Evolutionary conservation across 2,797 vertebrate species (phyloP).

Genomic region (Anomalospiza imberbis): DNA sequence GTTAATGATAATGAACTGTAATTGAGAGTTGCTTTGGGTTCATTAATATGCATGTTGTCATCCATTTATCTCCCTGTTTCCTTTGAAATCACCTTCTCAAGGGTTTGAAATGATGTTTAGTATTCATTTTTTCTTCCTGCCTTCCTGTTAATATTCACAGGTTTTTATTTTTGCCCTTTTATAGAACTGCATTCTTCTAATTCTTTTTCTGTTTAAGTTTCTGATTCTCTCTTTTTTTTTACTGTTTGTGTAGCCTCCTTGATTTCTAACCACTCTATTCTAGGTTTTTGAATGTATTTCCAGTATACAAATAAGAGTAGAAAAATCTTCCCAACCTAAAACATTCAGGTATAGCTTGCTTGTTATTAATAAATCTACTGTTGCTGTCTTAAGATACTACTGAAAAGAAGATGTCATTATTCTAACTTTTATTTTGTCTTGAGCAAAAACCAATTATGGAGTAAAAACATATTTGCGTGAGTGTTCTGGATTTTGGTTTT

Average conservation of each 20-base stretch:
- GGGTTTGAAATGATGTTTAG: neutral
- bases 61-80: conserved; percentile 39
- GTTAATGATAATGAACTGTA: conserved; percentile 48
- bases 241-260: neutral
- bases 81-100: conserved; percentile 56
- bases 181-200: neutral
- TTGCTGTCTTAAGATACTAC: neutral
- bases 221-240: neutral
- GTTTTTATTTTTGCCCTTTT: neutral
- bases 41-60: conserved; percentile 36
- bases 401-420: neutral
- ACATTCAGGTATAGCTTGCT: neutral
- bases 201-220: neutral
- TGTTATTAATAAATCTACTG: neutral
- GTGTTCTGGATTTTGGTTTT: neutral
- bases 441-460: neutral
- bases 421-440: neutral
- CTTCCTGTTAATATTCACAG: neutral
- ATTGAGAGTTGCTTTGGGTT: conserved; percentile 37
- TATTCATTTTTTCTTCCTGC: neutral
- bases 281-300: neutral
- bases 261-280: neutral
- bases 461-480: neutral
- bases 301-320: neutral
- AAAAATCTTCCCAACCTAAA: neutral